A percentile compares a stretch with the other conserved stretches of the same genome.
phyloP scores from a whole-genome alignment of 2,797 vertebrate genomes.

The Lindbergichthys nudifrons region DNA sequence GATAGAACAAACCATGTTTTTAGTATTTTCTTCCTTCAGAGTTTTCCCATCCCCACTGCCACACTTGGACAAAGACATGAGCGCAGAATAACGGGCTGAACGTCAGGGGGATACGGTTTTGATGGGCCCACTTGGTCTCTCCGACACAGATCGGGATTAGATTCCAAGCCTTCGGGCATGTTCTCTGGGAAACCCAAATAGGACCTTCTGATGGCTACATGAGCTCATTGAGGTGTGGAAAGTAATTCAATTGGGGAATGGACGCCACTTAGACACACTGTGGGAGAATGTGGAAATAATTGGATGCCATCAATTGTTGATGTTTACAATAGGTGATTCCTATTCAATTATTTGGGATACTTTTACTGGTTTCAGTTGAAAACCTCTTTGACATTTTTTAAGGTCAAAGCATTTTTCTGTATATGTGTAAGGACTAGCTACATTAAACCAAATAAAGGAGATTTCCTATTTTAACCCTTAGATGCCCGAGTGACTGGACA shows the following conservation, averaged over 20 bases:
- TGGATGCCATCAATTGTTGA: slow-evolving; percentile 17
- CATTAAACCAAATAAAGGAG: not conserved
- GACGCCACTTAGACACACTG: slow-evolving; percentile 33
- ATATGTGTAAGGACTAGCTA: not conserved
- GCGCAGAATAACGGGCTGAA: slow-evolving; percentile 30
- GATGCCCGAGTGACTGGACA: too few species aligned
- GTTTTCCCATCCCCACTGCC: not conserved
- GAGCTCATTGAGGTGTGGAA: slow-evolving; percentile 61
- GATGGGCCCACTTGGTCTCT: slow-evolving; percentile 52
- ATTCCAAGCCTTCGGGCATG: slow-evolving; percentile 65
- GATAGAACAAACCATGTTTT: too few species aligned
- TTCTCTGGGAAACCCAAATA: slow-evolving; percentile 56
- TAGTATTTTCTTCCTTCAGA: not conserved
- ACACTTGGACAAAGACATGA: slow-evolving; percentile 33
- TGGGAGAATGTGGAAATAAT: slow-evolving; percentile 22
- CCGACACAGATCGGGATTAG: slow-evolving; percentile 51
- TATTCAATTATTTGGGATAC: slow-evolving; percentile 16
- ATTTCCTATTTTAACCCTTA: not conserved
- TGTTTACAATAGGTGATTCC: slow-evolving; percentile 29
- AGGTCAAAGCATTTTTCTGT: not conserved
- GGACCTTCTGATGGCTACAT: slow-evolving; percentile 52
- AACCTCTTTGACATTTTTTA: not conserved
- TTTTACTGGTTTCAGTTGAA: not conserved
- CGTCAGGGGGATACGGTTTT: slow-evolving; percentile 55
- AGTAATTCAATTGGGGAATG: slow-evolving; percentile 51